phyloP scores from a whole-genome alignment of 2,888 invertebrate genomes.

The Liopterus haemorrhoidalis region DNA sequence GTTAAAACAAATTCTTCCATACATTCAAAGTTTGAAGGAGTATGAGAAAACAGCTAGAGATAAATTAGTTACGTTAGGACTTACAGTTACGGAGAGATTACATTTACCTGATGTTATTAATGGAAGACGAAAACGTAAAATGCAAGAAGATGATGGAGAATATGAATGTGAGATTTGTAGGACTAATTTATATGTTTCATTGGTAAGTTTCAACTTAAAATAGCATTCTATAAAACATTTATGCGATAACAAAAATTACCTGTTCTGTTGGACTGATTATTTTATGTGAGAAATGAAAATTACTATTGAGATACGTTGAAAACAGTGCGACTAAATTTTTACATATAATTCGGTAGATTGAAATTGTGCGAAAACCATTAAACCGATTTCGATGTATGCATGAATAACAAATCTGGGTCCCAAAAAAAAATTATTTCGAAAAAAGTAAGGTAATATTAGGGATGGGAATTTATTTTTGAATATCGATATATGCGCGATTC shows the following conservation, averaged over 20 bases:
- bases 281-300: conserved; percentile 8
- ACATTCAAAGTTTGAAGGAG: conserved; percentile 54
- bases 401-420: too few relatives aligned
- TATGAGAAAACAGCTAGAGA: conserved; percentile 61
- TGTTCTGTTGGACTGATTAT: conserved; percentile 3
- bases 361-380: too few relatives aligned
- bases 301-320: too few relatives aligned
- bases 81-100: conserved; percentile 58
- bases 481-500: too few relatives aligned
- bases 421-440: too few relatives aligned
- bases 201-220: too few relatives aligned
- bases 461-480: too few relatives aligned
- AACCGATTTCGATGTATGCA: too few relatives aligned
- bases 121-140: conserved; percentile 49
- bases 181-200: conserved; percentile 74
- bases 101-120: conserved; percentile 51
- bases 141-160: conserved; percentile 57
- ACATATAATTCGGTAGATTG: too few relatives aligned
- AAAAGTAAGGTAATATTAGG: too few relatives aligned
- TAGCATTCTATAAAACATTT: too few relatives aligned
- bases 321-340: too few relatives aligned
- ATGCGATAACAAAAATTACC: not conserved
- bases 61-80: conserved; percentile 57
- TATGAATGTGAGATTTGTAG: conserved; percentile 81
- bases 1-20: conserved; percentile 60